Evolutionary conservation across 2,888 invertebrate species (phyloP), one percentile per base, ranked within the genome.

Genomic region (Tridacna crocea): DNA sequence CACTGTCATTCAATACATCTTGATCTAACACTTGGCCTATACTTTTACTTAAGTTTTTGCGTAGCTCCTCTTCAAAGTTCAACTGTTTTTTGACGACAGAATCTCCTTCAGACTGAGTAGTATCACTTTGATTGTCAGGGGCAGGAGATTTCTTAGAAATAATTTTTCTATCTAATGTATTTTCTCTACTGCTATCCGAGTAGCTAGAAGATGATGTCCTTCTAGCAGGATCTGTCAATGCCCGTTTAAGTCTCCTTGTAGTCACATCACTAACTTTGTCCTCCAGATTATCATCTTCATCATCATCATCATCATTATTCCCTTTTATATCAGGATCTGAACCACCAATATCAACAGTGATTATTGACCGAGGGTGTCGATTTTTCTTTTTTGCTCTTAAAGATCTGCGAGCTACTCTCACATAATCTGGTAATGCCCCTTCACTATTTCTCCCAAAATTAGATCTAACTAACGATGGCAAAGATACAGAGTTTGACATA

Each of bases 341-440:
- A 13, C 83, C 84, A 27, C 84, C 84, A 72, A 88, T 83, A 46
- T 88, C 88, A 27, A 84, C 85, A 65, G 85, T 80, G 19, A 89
- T 84, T 13, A 89, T 60, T 11, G 85, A 87, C 72, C 85, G 87
- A 8, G 82, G 74, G 27, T 85, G 76, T 55, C 82, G 72, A 22
- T 84, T 77, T 51, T 78, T 82, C 58, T 83, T 87, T 74, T 87
- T 84, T 6, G 87, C 87, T 22, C 87, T 65, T 22, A 87, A 77
- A 22, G 89, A 88, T 55, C 81, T 72, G 60, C 87, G 68, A 15
- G 87, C 87, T n/a, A 87, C 87, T 72, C 80, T 68, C 22, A 83
- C 85, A 48, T 93, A 90, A 77, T 94, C 94, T 24, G 94, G 94
- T 79, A 94, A 87, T 12, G 93, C 93, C 46, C 92, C 92, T 72